Conservation (phyloP, 2,113 vertebrate genomes). For the Pitta sordida region DNA sequence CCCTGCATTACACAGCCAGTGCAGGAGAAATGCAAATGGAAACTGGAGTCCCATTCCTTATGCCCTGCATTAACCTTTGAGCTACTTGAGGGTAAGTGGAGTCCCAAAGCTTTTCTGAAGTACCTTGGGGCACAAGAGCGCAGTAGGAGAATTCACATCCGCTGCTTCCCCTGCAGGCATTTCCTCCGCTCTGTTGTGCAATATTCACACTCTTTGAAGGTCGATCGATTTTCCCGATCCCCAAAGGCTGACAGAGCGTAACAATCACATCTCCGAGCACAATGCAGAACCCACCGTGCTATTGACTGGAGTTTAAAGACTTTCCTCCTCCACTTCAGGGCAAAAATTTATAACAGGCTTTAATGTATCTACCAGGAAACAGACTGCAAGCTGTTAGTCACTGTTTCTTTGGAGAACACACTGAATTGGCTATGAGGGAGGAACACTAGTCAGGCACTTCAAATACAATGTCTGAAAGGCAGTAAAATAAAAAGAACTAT, state of each 20-base stretch:
- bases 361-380: not conserved
- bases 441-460: not conserved
- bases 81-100: not conserved
- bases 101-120: not conserved
- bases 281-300: not conserved
- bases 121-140: fast-evolving
- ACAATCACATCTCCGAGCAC: not conserved
- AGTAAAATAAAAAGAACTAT: not conserved
- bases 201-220: not conserved
- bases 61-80: not conserved
- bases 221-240: not conserved
- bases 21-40: fast-evolving
- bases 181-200: not conserved
- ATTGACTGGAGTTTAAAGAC: not conserved
- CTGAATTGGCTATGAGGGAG: not conserved
- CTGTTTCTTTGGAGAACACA: not conserved
- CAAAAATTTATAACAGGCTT: not conserved
- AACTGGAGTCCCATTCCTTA: not conserved
- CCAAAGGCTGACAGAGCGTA: not conserved
- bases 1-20: not conserved
- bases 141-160: fast-evolving
- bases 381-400: not conserved
- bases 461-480: not conserved
- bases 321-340: not conserved
- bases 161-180: not conserved